Percentiles rank a stretch among this genome's conserved stretches.
Evolutionary conservation across 1,140 invertebrate species (phyloP).

Genomic region (Halesus radiatus): DNA sequence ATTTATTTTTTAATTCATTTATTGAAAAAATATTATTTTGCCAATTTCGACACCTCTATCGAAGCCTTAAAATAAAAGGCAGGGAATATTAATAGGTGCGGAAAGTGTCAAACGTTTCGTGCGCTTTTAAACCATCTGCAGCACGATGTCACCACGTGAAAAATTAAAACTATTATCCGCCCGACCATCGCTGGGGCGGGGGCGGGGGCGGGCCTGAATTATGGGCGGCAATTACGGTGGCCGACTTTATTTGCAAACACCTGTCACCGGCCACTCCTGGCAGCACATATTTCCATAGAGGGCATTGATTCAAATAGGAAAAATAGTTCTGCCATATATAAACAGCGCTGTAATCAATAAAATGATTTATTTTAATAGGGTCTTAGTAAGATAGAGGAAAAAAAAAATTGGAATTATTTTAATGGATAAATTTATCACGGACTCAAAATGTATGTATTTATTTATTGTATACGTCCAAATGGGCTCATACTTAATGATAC

Average conservation of each 20-base stretch:
- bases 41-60: too few species aligned
- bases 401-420: too few species aligned
- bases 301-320: not conserved
- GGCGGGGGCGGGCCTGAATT: not conserved
- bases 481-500: too few species aligned
- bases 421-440: too few species aligned
- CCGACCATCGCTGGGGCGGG: not conserved
- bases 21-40: too few species aligned
- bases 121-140: not conserved
- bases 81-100: not conserved
- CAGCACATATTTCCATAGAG: not conserved
- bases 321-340: not conserved
- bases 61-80: too few species aligned
- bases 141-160: conserved; percentile 1
- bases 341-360: too few species aligned
- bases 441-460: too few species aligned
- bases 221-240: conserved; percentile 6
- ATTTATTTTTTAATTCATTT: too few species aligned
- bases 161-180: conserved; percentile 20
- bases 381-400: too few species aligned
- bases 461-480: too few species aligned
- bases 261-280: conserved; percentile 5
- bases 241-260: conserved; percentile 15
- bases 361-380: too few species aligned
- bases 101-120: not conserved